phyloP scores from a whole-genome alignment of 2,888 invertebrate genomes.

The Ptychoptera contaminata region DNA sequence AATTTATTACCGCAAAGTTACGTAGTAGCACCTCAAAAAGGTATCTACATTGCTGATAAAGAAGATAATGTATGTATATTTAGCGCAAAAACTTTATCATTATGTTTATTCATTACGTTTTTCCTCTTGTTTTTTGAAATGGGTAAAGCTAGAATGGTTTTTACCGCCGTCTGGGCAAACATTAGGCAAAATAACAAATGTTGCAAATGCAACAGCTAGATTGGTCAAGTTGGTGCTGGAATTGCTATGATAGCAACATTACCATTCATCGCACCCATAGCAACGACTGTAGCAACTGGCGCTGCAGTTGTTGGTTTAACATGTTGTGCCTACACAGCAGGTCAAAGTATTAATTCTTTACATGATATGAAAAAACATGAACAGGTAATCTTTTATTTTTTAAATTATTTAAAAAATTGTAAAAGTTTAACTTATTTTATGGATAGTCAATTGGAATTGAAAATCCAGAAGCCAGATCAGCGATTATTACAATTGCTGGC shows the following conservation, averaged over 20 bases:
- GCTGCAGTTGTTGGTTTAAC: conserved; percentile 15
- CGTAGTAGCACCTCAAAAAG: conserved; percentile 31
- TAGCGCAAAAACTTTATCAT: background rate
- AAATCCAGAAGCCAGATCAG: conserved; percentile 18
- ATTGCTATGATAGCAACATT: background rate
- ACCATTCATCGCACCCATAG: background rate
- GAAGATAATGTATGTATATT: conserved; percentile 11
- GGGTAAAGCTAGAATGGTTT: conserved; percentile 2
- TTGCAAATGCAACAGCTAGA: conserved; percentile 10
- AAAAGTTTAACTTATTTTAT: too few species aligned
- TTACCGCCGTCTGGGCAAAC: background rate
- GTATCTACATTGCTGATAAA: conserved; percentile 20
- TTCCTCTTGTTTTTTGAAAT: background rate
- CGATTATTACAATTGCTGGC: conserved; percentile 19
- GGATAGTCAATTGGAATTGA: background rate
- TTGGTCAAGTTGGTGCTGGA: conserved; percentile 11
- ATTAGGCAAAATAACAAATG: background rate
- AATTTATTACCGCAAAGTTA: conserved; percentile 31
- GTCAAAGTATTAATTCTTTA: conserved; percentile 17
- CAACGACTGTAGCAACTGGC: background rate
- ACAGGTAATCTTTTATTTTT: background rate
- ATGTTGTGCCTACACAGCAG: conserved; percentile 13
- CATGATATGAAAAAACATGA: conserved; percentile 20
- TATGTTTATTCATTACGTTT: background rate
- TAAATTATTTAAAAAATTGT: too few species aligned